A percentile compares a stretch with the other conserved stretches of the same genome.
Conservation (phyloP, 2,797 vertebrate genomes). For the Urocyon cinereoargenteus region DNA sequence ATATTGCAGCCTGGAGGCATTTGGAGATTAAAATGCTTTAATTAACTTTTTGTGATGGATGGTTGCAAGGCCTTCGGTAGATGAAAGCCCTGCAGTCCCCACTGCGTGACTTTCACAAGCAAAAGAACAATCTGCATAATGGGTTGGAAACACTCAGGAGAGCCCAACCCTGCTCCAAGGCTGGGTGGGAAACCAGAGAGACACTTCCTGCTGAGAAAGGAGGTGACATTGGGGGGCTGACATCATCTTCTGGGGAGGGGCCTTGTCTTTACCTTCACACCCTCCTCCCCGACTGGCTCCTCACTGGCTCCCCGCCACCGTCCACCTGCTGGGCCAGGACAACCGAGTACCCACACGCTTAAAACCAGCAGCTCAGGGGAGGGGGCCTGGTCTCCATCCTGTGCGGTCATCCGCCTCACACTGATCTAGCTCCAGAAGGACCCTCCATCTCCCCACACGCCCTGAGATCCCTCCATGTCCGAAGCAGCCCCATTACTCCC, state of each 20-base stretch:
- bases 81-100: not conserved
- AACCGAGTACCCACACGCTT: rapidly evolving
- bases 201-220: not conserved
- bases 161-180: not conserved
- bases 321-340: not conserved
- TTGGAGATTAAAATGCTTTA: constrained; percentile 82
- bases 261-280: rapidly evolving
- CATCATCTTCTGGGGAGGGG: too few species aligned
- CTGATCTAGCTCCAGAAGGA: too few species aligned
- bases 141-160: not conserved
- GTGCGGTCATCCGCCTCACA: too few species aligned
- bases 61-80: not conserved
- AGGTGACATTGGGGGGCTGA: not conserved
- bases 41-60: constrained; percentile 79
- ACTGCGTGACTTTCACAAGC: not conserved
- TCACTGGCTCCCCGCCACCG: too few species aligned
- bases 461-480: not conserved
- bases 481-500: not conserved
- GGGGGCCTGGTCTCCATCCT: rapidly evolving
- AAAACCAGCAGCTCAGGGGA: too few species aligned
- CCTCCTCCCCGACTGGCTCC: not conserved
- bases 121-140: constrained; percentile 1
- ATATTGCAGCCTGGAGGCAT: constrained; percentile 33
- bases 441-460: not conserved
- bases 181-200: not conserved